These are phyloP conservation scores for Myotis lucifugus DNA, from an alignment of 2,113 vertebrate genomes.

Conservation along the genomic window DNA sequence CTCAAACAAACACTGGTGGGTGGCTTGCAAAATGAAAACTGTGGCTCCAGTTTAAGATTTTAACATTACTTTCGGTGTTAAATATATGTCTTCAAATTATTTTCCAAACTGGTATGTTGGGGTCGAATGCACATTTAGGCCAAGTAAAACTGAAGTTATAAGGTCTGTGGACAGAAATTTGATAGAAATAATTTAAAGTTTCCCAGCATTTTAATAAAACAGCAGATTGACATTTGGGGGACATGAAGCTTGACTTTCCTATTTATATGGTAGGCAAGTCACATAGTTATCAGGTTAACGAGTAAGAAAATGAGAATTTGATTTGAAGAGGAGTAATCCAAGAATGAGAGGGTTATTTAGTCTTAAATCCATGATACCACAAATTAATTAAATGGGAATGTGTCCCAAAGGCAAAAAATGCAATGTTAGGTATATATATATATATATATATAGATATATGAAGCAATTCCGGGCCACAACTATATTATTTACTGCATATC, in stretches of 20 bases:
- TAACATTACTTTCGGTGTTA: background rate
- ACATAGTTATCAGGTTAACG: background rate
- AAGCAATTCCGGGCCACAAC: background rate
- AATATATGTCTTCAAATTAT: background rate
- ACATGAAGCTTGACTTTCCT: background rate
- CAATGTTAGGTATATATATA: background rate
- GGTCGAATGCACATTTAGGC: background rate
- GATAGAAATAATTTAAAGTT: background rate
- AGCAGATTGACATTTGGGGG: background rate
- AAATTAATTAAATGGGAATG: background rate
- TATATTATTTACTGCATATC: background rate
- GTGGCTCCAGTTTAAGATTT: background rate
- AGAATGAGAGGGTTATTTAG: background rate
- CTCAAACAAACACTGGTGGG: background rate
- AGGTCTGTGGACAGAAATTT: background rate
- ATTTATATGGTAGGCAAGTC: background rate
- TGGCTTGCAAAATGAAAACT: background rate
- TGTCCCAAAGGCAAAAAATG: background rate
- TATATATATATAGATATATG: too few relatives aligned
- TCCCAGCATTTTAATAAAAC: background rate
- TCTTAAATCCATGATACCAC: background rate
- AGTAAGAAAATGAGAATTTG: background rate
- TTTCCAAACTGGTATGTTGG: background rate
- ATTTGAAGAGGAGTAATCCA: background rate
- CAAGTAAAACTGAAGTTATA: background rate